phyloP scores from a whole-genome alignment of 92 coral and sea anemone species.

The Epizoanthus illoricatus region DNA sequence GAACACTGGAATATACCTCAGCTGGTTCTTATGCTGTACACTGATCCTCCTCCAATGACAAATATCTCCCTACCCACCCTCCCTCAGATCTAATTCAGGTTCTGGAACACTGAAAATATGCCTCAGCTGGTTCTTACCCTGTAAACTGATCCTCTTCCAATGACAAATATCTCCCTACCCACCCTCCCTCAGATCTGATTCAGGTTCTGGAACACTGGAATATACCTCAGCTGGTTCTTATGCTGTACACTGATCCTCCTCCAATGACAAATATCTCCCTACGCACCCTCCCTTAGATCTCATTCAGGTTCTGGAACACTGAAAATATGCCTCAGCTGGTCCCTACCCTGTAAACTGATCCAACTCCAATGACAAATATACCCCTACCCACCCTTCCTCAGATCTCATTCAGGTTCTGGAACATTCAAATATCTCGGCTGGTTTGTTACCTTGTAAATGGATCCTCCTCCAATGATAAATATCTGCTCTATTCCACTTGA shows the following conservation, averaged over 20 bases:
- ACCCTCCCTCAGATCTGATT: not conserved
- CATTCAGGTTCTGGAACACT: not conserved
- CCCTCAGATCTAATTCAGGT: not conserved
- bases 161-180: constrained; percentile 20
- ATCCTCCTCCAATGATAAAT: constrained; percentile 85
- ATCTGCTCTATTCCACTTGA: constrained; percentile 68
- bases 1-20: not conserved
- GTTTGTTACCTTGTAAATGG: constrained; percentile 76
- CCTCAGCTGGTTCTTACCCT: constrained; percentile 55
- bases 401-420: not conserved
- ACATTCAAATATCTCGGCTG: not conserved
- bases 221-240: constrained; percentile 7
- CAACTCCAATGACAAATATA: constrained; percentile 71
- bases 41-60: constrained; percentile 83
- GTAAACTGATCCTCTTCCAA: constrained; percentile 76
- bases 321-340: not conserved
- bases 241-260: constrained; percentile 84
- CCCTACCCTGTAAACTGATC: constrained; percentile 73
- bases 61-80: constrained; percentile 38
- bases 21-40: constrained; percentile 66
- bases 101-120: not conserved
- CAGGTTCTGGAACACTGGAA: not conserved
- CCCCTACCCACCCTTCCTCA: not conserved
- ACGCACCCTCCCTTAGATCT: not conserved
- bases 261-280: constrained; percentile 76